phyloP scores from a whole-genome alignment of 1,140 invertebrate genomes.

The Sipha flava region DNA sequence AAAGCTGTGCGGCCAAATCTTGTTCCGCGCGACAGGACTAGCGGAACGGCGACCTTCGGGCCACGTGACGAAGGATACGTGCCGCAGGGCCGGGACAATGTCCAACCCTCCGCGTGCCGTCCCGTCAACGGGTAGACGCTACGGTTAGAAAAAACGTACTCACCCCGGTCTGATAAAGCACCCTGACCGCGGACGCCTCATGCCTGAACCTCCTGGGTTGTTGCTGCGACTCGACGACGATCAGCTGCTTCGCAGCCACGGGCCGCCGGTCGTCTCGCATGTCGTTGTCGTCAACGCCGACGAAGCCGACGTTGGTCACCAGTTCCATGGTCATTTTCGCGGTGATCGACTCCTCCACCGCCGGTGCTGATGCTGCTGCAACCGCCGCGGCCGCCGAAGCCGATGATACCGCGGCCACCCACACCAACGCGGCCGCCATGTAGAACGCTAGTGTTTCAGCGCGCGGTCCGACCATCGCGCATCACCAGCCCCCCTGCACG shows the following conservation, averaged over 20 bases:
- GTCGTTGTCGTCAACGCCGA: too few relatives aligned
- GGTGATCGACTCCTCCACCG: not conserved
- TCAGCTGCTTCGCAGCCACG: not conserved
- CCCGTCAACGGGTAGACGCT: too few relatives aligned
- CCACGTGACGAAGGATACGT: too few relatives aligned
- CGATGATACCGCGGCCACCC: not conserved
- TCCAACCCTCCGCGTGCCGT: too few relatives aligned
- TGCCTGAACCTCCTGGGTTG: constrained; percentile 11
- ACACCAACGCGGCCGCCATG: not conserved
- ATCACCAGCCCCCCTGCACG: not conserved
- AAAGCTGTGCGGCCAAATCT: too few relatives aligned
- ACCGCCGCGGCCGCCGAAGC: not conserved
- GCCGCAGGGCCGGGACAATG: too few relatives aligned
- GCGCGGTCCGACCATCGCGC: constrained; percentile 21
- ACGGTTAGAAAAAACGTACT: too few relatives aligned
- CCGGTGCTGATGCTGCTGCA: not conserved
- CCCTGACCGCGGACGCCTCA: not conserved
- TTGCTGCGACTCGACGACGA: not conserved
- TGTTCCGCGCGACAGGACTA: too few relatives aligned
- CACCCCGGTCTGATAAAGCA: constrained; percentile 9
- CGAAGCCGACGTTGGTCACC: not conserved
- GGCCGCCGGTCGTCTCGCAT: too few relatives aligned
- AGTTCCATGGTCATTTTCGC: not conserved
- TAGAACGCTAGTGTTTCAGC: not conserved
- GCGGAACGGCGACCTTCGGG: too few relatives aligned